Conservation (phyloP, 30 jellyfish, hydroid and myxozoan genomes). For the Haliclystus octoradiatus region DNA sequence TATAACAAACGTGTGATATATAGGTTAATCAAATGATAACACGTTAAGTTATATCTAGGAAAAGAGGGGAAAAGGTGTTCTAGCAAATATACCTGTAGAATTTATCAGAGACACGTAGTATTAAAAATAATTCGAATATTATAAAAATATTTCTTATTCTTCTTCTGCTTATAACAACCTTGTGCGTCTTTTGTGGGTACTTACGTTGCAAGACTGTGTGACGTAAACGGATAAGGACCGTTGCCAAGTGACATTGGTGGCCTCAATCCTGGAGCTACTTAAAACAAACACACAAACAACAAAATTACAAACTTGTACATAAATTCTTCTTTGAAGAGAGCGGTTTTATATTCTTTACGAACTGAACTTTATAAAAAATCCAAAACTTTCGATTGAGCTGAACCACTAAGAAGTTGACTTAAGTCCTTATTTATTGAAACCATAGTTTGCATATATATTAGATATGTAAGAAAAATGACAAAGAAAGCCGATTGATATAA, state of each 20-base stretch:
- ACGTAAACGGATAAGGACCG: slow-evolving; percentile 93
- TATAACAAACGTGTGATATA: too few species aligned
- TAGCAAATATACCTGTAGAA: too few species aligned
- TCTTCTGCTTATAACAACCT: too few species aligned
- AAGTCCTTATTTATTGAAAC: not conserved
- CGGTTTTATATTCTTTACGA: not conserved
- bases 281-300: not conserved
- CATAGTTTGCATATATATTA: not conserved
- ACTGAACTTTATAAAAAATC: not conserved
- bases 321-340: not conserved
- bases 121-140: too few species aligned
- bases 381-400: not conserved
- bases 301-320: not conserved
- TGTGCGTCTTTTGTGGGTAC: too few species aligned
- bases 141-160: too few species aligned
- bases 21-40: too few species aligned
- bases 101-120: too few species aligned
- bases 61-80: too few species aligned
- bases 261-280: slow-evolving; percentile 64
- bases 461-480: slow-evolving; percentile 2
- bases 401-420: not conserved
- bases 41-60: too few species aligned
- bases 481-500: too few species aligned
- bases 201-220: slow-evolving; percentile 34
- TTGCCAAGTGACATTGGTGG: slow-evolving; percentile 80